A percentile compares a stretch with the other conserved stretches of the same genome.
Evolutionary conservation across 2,113 vertebrate genomes (phyloP).

Genomic region (Hippocampus barbouri): DNA sequence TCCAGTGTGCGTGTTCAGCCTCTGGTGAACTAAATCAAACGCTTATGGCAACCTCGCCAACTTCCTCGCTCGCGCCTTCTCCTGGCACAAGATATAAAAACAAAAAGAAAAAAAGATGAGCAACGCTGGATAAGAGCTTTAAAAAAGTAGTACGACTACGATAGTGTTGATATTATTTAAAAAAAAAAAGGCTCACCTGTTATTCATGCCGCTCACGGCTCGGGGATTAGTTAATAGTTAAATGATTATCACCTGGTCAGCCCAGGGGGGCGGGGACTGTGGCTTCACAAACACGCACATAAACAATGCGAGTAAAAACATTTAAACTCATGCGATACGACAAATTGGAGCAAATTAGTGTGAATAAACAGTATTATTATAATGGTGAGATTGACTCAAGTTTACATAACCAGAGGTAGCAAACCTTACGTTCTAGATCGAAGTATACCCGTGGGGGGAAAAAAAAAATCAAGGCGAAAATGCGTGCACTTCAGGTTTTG

Average conservation of each 20-base stretch:
- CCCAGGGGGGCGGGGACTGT: background rate
- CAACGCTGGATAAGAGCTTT: background rate
- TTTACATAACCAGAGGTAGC: no score
- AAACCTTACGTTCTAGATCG: no score
- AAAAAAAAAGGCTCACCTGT: constrained; percentile 19
- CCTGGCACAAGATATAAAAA: background rate
- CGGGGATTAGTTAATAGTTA: constrained; percentile 14
- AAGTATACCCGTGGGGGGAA: no score
- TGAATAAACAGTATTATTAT: background rate
- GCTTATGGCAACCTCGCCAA: background rate
- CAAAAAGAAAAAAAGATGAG: background rate
- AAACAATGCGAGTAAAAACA: background rate
- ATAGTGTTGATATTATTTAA: background rate
- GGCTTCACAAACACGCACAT: no score
- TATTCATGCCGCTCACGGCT: background rate
- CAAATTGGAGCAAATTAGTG: background rate
- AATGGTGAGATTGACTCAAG: no score
- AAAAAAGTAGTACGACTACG: constrained; percentile 1
- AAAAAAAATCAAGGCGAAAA: no score
- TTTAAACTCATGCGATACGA: background rate
- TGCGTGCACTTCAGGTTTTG: no score
- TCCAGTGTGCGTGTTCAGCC: constrained; percentile 7
- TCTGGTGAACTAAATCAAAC: background rate
- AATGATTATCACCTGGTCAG: constrained; percentile 39
- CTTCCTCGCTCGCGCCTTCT: constrained; percentile 1